phyloP scores from a whole-genome alignment of 2,888 invertebrate species.

The Cartodere bifasciata region DNA sequence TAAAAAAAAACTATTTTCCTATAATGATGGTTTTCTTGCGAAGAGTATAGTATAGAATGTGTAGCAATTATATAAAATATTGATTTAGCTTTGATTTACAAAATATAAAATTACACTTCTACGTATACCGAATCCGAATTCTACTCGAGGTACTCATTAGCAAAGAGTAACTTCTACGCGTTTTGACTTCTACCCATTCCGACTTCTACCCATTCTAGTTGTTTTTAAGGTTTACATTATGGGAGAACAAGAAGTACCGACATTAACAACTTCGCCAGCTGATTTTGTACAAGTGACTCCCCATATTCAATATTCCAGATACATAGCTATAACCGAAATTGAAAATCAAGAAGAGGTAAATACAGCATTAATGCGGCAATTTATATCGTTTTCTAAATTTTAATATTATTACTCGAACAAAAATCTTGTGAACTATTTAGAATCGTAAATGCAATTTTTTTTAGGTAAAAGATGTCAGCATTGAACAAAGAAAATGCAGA shows the following conservation, averaged over 20 bases:
- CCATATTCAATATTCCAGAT: conserved; percentile 38
- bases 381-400: not conserved
- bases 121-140: too few species aligned
- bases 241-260: conserved; percentile 56
- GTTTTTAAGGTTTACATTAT: conserved; percentile 49
- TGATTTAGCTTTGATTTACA: too few species aligned
- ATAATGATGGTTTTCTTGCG: too few species aligned
- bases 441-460: conserved; percentile 8
- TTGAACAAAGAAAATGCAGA: conserved; percentile 55
- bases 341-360: conserved; percentile 51
- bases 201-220: too few species aligned
- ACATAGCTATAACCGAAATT: conserved; percentile 40
- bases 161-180: too few species aligned
- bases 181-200: too few species aligned
- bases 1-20: too few species aligned
- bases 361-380: too few species aligned
- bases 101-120: too few species aligned
- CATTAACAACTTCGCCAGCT: conserved; percentile 49
- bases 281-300: conserved; percentile 46
- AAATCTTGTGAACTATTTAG: conserved; percentile 2
- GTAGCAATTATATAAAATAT: too few species aligned
- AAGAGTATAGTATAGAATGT: too few species aligned
- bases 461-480: conserved; percentile 42
- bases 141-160: too few species aligned
- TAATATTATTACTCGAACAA: not conserved